Percentiles rank a stretch among this genome's conserved stretches.
phyloP scores from a whole-genome alignment of 2,888 invertebrate genomes.

The Mantis religiosa region DNA sequence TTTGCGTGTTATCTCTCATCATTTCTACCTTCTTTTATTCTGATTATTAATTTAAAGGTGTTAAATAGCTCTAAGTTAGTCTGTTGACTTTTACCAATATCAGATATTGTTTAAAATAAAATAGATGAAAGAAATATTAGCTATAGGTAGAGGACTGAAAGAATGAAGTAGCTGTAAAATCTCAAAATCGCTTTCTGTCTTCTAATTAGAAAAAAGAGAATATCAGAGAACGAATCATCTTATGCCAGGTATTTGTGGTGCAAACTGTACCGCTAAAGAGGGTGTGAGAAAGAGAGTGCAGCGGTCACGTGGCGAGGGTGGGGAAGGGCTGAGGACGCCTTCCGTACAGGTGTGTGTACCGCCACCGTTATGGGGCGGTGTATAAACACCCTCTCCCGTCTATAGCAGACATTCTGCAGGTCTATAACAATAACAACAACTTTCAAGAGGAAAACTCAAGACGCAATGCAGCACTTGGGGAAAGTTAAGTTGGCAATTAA shows the following conservation, averaged over 20 bases:
- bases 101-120: too few species aligned
- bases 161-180: too few species aligned
- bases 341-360: not conserved
- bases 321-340: not conserved
- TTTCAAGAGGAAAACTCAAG: constrained; percentile 20
- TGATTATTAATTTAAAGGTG: too few species aligned
- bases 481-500: constrained; percentile 33
- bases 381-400: constrained; percentile 1
- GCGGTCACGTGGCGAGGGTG: not conserved
- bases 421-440: constrained; percentile 22
- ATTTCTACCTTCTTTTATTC: too few species aligned
- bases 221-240: too few species aligned
- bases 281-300: not conserved
- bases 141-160: too few species aligned
- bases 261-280: not conserved
- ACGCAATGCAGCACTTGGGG: constrained; percentile 30
- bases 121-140: too few species aligned
- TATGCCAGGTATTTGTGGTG: not conserved
- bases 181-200: too few species aligned
- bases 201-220: too few species aligned
- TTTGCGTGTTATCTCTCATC: too few species aligned
- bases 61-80: too few species aligned
- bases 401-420: constrained; percentile 5
- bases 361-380: not conserved
- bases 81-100: too few species aligned